Evolutionary conservation across 2,797 vertebrate species (phyloP).

Genomic region (Gallinago nigripennis): DNA sequence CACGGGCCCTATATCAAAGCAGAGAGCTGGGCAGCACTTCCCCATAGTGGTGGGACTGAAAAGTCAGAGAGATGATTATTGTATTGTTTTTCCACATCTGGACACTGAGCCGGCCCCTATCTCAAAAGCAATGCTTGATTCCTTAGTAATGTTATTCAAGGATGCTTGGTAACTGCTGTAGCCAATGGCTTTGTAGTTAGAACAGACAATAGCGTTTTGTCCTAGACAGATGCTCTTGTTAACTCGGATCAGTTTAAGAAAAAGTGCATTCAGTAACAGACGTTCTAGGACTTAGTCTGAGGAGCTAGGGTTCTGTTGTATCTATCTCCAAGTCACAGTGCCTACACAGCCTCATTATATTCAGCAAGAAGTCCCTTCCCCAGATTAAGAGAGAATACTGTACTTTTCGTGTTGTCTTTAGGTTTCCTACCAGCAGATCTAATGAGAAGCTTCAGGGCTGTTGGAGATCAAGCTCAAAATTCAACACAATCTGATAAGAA

Average conservation of each 20-base stretch:
- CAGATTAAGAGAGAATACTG: not conserved
- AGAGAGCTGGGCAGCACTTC: not conserved
- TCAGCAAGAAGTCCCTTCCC: not conserved
- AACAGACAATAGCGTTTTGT: constrained; percentile 44
- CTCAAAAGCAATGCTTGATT: constrained; percentile 14
- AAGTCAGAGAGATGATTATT: not conserved
- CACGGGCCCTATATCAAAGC: not conserved
- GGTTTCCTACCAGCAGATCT: not conserved
- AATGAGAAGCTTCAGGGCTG: not conserved
- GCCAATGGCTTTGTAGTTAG: constrained; percentile 28
- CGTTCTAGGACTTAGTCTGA: not conserved
- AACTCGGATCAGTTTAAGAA: not conserved
- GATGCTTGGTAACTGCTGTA: constrained; percentile 26
- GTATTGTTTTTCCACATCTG: not conserved
- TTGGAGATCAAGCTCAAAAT: not conserved
- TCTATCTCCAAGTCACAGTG: not conserved
- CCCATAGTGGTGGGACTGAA: not conserved
- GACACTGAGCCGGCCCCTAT: not conserved
- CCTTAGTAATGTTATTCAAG: constrained; percentile 11
- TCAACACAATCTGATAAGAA: not conserved
- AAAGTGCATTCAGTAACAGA: constrained; percentile 1
- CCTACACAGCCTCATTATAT: not conserved
- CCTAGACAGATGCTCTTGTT: constrained; percentile 16
- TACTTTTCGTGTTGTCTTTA: not conserved
- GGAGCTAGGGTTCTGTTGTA: too few species aligned